Conservation (phyloP, 2,888 invertebrate genomes). For the Euzophera pinguis region DNA sequence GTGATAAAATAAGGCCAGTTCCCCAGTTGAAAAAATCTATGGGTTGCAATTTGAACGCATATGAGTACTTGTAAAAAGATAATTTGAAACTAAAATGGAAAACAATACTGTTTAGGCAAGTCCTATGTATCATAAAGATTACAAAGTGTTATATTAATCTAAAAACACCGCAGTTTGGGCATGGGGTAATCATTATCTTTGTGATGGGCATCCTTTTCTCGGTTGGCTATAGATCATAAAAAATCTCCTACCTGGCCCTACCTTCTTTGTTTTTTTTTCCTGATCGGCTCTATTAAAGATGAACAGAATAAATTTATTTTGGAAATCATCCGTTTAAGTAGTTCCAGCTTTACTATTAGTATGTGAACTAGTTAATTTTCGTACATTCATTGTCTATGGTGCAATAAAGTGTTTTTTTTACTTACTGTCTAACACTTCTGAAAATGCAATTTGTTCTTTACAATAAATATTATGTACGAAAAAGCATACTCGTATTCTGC, state of each 20-base stretch:
- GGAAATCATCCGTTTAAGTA: background rate
- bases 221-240: background rate
- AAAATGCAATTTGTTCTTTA: no score
- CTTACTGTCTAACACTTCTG: no score
- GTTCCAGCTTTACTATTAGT: background rate
- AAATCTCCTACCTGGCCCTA: conserved; percentile 9
- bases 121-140: background rate
- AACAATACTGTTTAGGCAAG: no score
- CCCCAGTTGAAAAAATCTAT: no score
- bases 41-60: no score
- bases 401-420: no score
- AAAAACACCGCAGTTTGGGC: background rate
- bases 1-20: no score
- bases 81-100: background rate
- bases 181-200: conserved; percentile 5
- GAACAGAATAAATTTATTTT: background rate
- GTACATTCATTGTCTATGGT: no score
- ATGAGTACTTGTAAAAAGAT: no score
- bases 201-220: conserved; percentile 6
- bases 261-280: background rate
- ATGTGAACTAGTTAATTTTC: no score
- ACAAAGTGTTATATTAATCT: conserved; percentile 9
- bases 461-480: no score
- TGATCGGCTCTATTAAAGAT: background rate
- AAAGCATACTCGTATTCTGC: no score